Conservation (phyloP, 2,113 vertebrate species). For the Cinclus mexicanus region DNA sequence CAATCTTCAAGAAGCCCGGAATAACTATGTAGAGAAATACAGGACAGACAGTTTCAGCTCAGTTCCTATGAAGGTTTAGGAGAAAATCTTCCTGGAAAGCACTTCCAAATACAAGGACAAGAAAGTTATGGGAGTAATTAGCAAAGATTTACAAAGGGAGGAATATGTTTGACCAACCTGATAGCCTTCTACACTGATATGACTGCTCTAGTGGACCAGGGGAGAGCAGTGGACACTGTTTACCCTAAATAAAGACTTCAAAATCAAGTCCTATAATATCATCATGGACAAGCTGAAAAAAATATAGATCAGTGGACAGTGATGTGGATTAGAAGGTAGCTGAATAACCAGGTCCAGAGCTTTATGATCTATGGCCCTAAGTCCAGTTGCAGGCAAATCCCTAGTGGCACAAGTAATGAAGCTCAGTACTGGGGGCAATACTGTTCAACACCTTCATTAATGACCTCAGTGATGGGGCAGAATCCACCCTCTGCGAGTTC, state of each 20-base stretch:
- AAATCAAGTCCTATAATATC: background rate
- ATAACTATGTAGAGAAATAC: background rate
- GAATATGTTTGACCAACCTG: background rate
- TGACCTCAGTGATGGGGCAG: background rate
- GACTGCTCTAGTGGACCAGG: background rate
- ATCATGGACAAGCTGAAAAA: background rate
- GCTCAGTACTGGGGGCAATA: background rate
- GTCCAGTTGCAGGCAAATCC: background rate
- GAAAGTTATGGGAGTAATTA: background rate
- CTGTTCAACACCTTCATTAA: background rate
- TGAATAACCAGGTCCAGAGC: background rate
- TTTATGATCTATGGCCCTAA: background rate
- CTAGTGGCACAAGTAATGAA: background rate
- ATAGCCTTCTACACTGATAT: background rate
- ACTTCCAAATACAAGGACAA: background rate
- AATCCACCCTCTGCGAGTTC: background rate
- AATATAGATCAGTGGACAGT: background rate
- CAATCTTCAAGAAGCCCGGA: background rate
- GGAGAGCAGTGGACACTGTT: background rate
- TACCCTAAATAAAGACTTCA: background rate
- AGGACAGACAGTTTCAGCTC: background rate
- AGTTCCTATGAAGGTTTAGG: background rate
- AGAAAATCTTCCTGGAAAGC: background rate
- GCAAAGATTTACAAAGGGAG: background rate
- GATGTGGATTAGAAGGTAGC: background rate